Evolutionary conservation across 2,888 invertebrate species (phyloP).

Genomic region (Drosophila peninsularis): DNA sequence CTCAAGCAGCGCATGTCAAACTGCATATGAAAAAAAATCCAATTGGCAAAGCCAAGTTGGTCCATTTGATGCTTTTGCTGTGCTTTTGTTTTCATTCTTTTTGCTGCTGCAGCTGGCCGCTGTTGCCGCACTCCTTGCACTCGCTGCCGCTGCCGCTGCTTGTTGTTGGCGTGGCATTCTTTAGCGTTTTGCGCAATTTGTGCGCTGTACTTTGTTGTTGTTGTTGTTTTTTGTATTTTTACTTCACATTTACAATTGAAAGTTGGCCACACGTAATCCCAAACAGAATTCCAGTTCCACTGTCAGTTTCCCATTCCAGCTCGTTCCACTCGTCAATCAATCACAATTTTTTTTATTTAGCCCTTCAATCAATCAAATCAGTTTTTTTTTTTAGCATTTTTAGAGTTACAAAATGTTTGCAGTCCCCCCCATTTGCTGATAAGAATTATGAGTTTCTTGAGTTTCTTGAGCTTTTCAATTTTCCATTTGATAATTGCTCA

Average conservation of each 20-base stretch:
- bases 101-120: constrained; percentile 46
- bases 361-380: constrained; percentile 62
- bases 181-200: constrained; percentile 74
- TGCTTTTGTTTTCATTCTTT: constrained; percentile 58
- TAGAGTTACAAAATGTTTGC: constrained; percentile 20
- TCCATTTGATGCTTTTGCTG: constrained; percentile 67
- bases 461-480: constrained; percentile 5
- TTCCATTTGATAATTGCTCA: constrained; percentile 47
- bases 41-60: constrained; percentile 73
- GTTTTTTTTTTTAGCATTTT: constrained; percentile 25
- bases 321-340: constrained; percentile 57
- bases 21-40: constrained; percentile 46
- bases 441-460: constrained; percentile 30
- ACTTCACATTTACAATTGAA: constrained; percentile 49
- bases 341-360: constrained; percentile 44
- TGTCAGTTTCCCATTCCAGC: constrained; percentile 32
- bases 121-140: constrained; percentile 25
- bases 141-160: constrained; percentile 6
- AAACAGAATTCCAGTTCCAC: constrained; percentile 31
- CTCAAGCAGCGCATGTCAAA: constrained; percentile 34
- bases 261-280: constrained; percentile 50
- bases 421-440: constrained; percentile 19
- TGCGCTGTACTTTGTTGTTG: constrained; percentile 64
- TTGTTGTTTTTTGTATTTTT: constrained; percentile 16
- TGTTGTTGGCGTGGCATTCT: constrained; percentile 64